Base-by-base conservation (phyloP, 2,888 invertebrate species). In the Graphium colonna region DNA sequence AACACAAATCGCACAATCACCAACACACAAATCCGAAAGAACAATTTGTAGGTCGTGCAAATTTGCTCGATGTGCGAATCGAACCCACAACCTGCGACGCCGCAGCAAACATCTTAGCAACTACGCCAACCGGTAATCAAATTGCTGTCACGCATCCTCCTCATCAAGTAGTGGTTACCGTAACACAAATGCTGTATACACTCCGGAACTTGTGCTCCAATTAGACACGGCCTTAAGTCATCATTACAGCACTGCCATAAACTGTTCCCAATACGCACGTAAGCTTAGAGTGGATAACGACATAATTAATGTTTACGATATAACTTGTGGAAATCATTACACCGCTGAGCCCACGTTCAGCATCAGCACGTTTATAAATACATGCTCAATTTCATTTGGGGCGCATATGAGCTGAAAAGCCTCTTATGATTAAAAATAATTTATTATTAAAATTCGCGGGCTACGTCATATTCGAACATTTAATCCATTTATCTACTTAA, bases 211-310 rank as follows among this genome's bases (percentile, higher is more conserved):
- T 12, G 39, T 45, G 18, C 31, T 31, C 18, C 48, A 48, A 53
- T 53, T 53, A 53, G 31, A 44, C 44, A 49, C 48, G 38, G 48
- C 12, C 42, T 48, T 44, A 53, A 43, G 33, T 49, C 48, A 49
- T 53, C 53, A 49, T 53, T 53, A 49, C 43, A 26, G 43, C 48
- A 43, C 39, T 44, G 53, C 48, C 53, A 53, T 53, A 53, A 44
- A 53, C 48, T 43, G 53, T 48, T 49, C 53, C 44, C 53, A 53
- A 53, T 53, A 53, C 48, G 43, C 47, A 36, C 17, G 44, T 49
- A 48, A 49, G 53, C 53, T 44, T 40, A 53, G 52, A 48, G 39
- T 53, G 44, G 53, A 53, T 53, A 53, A 53, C 53, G 48, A 44
- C 33, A 39, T 53, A 53, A 53, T 49, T 53, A 53, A 53, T 48